Evolutionary conservation across 2,888 invertebrate species (phyloP).

Genomic region (Carpatolechia fugitivella): DNA sequence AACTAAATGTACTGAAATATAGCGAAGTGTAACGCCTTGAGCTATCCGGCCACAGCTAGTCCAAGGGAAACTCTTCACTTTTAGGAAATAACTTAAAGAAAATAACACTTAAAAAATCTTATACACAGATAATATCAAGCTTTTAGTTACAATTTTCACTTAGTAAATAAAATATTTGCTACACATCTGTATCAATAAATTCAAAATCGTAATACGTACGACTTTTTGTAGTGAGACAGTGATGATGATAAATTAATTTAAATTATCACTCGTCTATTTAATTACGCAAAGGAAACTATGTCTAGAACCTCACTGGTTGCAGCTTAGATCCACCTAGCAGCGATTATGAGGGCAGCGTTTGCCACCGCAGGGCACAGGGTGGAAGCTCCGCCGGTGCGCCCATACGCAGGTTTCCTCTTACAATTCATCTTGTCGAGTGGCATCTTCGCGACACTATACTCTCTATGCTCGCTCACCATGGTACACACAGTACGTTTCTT

Average conservation of each 20-base stretch:
- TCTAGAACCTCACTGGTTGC: background rate
- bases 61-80: conserved; percentile 50
- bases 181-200: too few species aligned
- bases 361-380: conserved; percentile 39
- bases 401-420: conserved; percentile 81
- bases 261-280: background rate
- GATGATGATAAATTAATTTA: background rate
- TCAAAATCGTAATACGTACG: too few species aligned
- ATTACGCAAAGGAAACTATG: background rate
- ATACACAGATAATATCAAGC: background rate
- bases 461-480: conserved; percentile 88
- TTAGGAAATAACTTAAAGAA: conserved; percentile 23
- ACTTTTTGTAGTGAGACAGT: background rate
- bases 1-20: background rate
- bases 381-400: conserved; percentile 52
- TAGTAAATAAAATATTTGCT: too few species aligned
- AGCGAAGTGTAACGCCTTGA: conserved; percentile 47
- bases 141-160: conserved; percentile 24
- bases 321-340: conserved; percentile 53
- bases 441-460: conserved; percentile 89
- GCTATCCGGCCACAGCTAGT: conserved; percentile 75
- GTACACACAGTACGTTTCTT: conserved; percentile 91
- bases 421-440: conserved; percentile 92
- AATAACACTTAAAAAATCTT: background rate
- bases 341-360: conserved; percentile 45